Evolutionary conservation across 1,140 invertebrate genomes (phyloP), one percentile per base, ranked within the genome.

Genomic region (Zeugodacus cucurbitae): DNA sequence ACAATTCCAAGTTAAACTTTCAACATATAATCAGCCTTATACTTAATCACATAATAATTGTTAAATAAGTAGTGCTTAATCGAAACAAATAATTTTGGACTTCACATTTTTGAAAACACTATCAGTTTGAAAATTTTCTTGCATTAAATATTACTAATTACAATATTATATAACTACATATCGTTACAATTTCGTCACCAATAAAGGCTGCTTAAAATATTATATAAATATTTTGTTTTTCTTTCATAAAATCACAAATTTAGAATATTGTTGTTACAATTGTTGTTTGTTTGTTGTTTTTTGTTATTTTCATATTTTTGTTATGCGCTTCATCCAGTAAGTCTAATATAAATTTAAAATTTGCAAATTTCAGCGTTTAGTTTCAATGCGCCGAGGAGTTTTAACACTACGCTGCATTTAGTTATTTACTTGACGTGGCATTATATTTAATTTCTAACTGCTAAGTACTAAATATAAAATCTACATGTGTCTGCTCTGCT

Each of bases 231-330:
- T 70, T 29, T 48, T 54, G 11, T 29, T 82, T 82, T 82, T 44
- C 22, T 14, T 48, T 74, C 48, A 82, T 82, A 82, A 82, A 82
- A 82, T 82, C 74, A 82, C 74, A 82, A 82, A 48, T 82, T 82
- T 82, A 82, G 74, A 82, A 82, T 82, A 82, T 82, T 54, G 74
- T 54, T 54, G 74, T 82, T 82, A 11, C 70, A 41, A 37, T 74
- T 41, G 44, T 22, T 59, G 4, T n/a, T 44, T 44, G 4, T 14
- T 44, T 44, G 48, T 48, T 48, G 20, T 78, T 41, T 82, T 29
- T 62, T 8, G 11, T 48, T 48, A 1, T 14, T 48, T 48, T 48
- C 10, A 1, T 48, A 17, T 22, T 37, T 37, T 62, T n/a, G n/a
- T n/a, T 62, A 62, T n/a, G 32, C 7, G 29, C 26, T 70, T 29